Percentiles rank a stretch among this genome's conserved stretches.
phyloP scores from a whole-genome alignment of 2,113 vertebrate species.

The Marmota monax region DNA sequence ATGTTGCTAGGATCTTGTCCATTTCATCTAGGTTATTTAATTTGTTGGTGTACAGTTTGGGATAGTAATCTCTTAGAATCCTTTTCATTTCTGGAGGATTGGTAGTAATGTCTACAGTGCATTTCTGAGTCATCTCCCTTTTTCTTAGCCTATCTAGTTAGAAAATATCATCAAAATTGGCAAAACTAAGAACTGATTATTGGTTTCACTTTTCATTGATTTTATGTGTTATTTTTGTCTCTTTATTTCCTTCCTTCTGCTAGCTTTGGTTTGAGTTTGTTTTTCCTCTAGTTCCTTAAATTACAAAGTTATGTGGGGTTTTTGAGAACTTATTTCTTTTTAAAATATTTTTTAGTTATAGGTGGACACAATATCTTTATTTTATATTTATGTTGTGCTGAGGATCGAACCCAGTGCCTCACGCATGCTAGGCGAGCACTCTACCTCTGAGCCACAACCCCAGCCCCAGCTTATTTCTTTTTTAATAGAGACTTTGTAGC shows the following conservation, averaged over 20 bases:
- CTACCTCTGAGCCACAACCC: no score
- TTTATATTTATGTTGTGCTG: no score
- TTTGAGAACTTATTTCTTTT: neutral
- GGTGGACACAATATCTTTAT: no score
- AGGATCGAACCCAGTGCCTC: no score
- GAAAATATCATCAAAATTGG: no score
- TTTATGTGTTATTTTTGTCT: neutral
- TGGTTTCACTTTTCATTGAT: neutral
- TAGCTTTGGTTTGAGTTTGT: neutral
- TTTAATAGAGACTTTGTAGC: neutral
- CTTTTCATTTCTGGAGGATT: neutral
- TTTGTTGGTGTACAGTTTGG: neutral
- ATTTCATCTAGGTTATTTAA: neutral
- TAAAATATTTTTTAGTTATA: no score
- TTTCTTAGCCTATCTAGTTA: neutral
- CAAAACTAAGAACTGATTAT: neutral
- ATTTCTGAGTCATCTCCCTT: neutral
- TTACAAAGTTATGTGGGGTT: neutral
- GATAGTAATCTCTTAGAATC: neutral
- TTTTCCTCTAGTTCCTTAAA: neutral
- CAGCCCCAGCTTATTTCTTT: neutral
- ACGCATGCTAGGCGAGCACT: no score
- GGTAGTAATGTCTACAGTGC: neutral
- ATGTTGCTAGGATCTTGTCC: neutral
- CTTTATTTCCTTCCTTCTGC: neutral